Conservation (phyloP, 2,113 vertebrate species). For the cat (Felis catus) region F.catus_Fca126_mat1.0 CM031419.1:197558501-197559000, state of each 20-base stretch:
- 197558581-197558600: slow-evolving; percentile 87
- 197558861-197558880: slow-evolving; percentile 43
- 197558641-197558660: slow-evolving; percentile 75
- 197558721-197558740: slow-evolving; percentile 65
- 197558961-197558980: neutral
- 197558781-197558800: neutral
- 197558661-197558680: slow-evolving; percentile 74
- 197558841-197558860: slow-evolving; percentile 51
- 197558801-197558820: slow-evolving; percentile 37
- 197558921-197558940: neutral
- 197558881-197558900: slow-evolving; percentile 39
- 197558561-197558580: slow-evolving; percentile 86
- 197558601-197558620: slow-evolving; percentile 85
- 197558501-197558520: slow-evolving; percentile 80
- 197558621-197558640: slow-evolving; percentile 81
- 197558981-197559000: slow-evolving; percentile 10
- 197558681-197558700: slow-evolving; percentile 67
- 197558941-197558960: neutral
- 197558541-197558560: slow-evolving; percentile 85
- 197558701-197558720: slow-evolving; percentile 59
- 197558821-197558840: neutral
- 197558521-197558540: slow-evolving; percentile 83
- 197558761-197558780: slow-evolving; percentile 32
- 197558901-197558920: slow-evolving; percentile 60
- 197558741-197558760: slow-evolving; percentile 63